Percentiles rank a stretch among this genome's conserved stretches.
phyloP scores from a whole-genome alignment of 2,797 vertebrate genomes.

The Mionectes olivaceus region DNA sequence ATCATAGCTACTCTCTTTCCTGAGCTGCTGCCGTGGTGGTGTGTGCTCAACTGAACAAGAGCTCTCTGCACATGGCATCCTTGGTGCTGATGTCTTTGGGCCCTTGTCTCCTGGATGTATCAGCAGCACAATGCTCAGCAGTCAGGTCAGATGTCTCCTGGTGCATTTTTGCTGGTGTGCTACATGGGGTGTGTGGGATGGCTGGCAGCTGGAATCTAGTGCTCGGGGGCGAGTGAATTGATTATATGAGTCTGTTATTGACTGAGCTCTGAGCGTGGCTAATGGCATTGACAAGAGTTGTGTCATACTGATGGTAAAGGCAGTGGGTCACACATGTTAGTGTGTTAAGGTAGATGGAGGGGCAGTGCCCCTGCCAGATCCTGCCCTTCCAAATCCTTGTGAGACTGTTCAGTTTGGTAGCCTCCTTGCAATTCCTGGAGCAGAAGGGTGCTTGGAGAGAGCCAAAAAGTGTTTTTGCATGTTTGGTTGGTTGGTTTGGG shows the following conservation, averaged over 20 bases:
- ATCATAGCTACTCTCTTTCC: background rate
- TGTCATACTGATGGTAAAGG: background rate
- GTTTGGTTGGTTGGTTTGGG: background rate
- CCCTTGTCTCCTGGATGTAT: background rate
- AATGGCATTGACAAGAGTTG: constrained; percentile 26
- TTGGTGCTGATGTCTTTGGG: background rate
- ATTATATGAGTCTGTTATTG: background rate
- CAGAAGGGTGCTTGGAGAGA: background rate
- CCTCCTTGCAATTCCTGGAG: background rate
- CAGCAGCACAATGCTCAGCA: background rate
- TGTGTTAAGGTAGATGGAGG: background rate
- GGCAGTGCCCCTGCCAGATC: background rate
- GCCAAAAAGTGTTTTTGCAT: background rate
- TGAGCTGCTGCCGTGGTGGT: background rate
- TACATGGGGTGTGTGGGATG: background rate
- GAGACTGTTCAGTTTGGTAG: background rate
- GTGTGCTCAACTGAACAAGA: background rate
- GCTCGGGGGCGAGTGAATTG: background rate
- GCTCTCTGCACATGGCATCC: background rate
- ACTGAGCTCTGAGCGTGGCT: background rate
- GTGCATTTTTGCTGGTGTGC: background rate
- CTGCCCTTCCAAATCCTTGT: background rate
- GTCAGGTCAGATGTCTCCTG: background rate
- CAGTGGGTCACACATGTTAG: background rate
- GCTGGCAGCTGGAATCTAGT: background rate